A percentile compares a stretch with the other conserved stretches of the same genome.
phyloP scores from a whole-genome alignment of 1,140 invertebrate species.

The Diplogasteroides magnus region DNA sequence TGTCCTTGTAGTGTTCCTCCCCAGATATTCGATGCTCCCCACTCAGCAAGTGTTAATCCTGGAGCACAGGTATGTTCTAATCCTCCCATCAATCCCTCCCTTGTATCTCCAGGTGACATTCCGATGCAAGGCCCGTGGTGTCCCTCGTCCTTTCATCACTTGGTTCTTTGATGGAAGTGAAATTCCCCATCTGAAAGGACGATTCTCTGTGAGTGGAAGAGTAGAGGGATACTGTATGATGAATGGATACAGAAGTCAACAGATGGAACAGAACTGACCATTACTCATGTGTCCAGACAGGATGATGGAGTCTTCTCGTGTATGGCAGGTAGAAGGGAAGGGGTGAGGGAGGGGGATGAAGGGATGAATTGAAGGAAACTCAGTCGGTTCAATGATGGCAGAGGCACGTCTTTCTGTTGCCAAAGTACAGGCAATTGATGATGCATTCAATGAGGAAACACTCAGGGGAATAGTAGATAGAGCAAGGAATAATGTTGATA shows the following conservation, averaged over 20 bases:
- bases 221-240: slow-evolving; percentile 15
- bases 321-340: slow-evolving; percentile 54
- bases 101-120: slow-evolving; percentile 19
- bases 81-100: not conserved
- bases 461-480: slow-evolving; percentile 45
- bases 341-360: no score
- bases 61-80: slow-evolving; percentile 8
- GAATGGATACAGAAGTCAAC: slow-evolving; percentile 27
- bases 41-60: slow-evolving; percentile 11
- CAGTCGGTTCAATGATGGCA: slow-evolving; percentile 27
- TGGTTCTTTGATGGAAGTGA: slow-evolving; percentile 53
- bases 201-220: slow-evolving; percentile 27
- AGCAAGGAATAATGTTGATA: slow-evolving; percentile 49
- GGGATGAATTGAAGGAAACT: no score
- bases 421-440: slow-evolving; percentile 31
- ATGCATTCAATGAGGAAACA: slow-evolving; percentile 31
- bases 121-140: slow-evolving; percentile 30
- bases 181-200: slow-evolving; percentile 45
- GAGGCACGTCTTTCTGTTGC: slow-evolving; percentile 22
- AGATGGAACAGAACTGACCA: slow-evolving; percentile 45
- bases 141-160: slow-evolving; percentile 39
- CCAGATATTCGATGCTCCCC: slow-evolving; percentile 19
- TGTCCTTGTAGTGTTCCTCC: slow-evolving; percentile 18
- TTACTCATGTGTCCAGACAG: slow-evolving; percentile 30
- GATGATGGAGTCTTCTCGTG: slow-evolving; percentile 47